Evolutionary conservation across 92 coral and sea anemone genomes (phyloP), one percentile per base, ranked within the genome.

Genomic region (Desmophyllum pertusum): DNA sequence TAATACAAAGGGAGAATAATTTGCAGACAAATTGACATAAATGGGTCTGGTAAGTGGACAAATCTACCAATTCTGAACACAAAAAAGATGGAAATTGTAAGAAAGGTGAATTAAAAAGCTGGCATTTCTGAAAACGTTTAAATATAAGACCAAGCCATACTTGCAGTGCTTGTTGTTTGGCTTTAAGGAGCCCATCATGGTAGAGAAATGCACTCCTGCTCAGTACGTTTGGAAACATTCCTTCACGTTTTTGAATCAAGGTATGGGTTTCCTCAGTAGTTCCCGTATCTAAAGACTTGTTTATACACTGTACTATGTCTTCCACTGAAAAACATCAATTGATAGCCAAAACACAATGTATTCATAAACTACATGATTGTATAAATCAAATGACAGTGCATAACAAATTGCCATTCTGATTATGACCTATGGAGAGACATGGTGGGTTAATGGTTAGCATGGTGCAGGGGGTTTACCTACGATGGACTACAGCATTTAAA

Each of bases 201-300:
- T 97, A 97, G 15, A 97, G 91, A 73, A 71, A 94, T 8, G 98
- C 95, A 92, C 99, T 97, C 70, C 99, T 92, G 57, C 90, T 84
- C 35, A 89, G 79, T 4, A 97, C 99, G 36, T 33, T 88, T 27
- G 99, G 98, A 39, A 97, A 70, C 94, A 90, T 83, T 17, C 98
- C 98, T 61, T 97, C 99, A 42, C 88, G 93, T 65, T 89, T 93
- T 77, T 76, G 93, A 78, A 97, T 66, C 88, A 97, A 63, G 25
- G 71, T 67, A 11, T 91, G 99, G 6, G 98, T 92, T 52, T 92
- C 97, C 14, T 89, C 93, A 0, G 92, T 90, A 25, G 93, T 83
- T 38, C 91, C 99, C 23, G 67, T 89, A 53, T 94, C 93, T 70
- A 97, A 86, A 18, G 97, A 89, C 73, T 85, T 90, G 94, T 97